Base-by-base conservation (phyloP, 2,797 vertebrate genomes). In the Enteromius trimaculatus region DNA sequence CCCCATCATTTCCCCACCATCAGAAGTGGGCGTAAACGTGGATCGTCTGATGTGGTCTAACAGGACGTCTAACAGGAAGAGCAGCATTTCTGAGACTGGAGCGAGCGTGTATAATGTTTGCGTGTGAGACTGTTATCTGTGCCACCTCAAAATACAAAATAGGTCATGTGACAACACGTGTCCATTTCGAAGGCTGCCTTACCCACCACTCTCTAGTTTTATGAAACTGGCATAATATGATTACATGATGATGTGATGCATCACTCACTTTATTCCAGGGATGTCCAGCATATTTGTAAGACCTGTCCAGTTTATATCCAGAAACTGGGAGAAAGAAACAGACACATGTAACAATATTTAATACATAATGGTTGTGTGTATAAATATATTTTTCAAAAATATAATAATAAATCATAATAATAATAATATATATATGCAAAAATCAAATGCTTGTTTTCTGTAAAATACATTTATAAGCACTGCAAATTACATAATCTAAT, bases 261-360 rank as follows among this genome's bases (percentile, higher is more conserved):
- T 80, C n/a, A 87, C 97, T 97, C 91, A 99, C 98, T 99, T 98
- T 71, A 99, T 79, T 78, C 98, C 98, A 0, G 98, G 98, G 89
- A 99, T 96, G 87, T 99, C 98, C 90, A 99, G 90, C 90, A 99
- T 95, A 89, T 99, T 99, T n/a, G 98, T 99, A 88, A 99, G 93
- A 87, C 98, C 98, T 0, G 97, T 97, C 98, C 98, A 99, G 71
- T 98, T 99, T 88, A 99, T 97, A 91, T 99, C 97, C 89, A 99
- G 91, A 86, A 96, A 90, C 98, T 99, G 92, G 87, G 90, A 93
- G 85, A 93, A 85, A 81, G 19, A 84, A 11, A 81, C 37, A 55
- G 0, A 75, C 10, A 85, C 31, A 58, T 6, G 47, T 47, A 77
- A 76, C 34, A 58, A 6, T 11, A 17, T 53, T 64, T 55, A 64